Base-by-base conservation (phyloP, 2,113 vertebrate genomes). In the Sterna hirundo region DNA sequence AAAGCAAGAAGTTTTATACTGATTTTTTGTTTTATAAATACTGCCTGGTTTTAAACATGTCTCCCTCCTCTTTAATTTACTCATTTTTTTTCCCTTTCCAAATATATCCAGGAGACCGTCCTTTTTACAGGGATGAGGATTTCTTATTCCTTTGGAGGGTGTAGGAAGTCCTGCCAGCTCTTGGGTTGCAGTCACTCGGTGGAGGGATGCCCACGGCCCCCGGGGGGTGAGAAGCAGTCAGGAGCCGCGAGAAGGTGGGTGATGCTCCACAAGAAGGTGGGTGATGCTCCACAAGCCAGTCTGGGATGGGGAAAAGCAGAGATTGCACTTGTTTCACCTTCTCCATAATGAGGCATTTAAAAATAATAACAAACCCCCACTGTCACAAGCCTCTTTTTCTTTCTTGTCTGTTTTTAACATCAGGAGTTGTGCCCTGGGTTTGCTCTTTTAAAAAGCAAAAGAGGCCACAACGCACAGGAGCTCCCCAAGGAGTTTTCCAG, bases 381-480 rank as follows among this genome's bases (percentile, higher is more conserved):
- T 26, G 36, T 23, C 34, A 40, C 66, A 83, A 34, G 26, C 5
- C 10, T 25, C 71, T 69, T 30, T 38, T 46, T 4, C 19, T 76
- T 40, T 69, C 42, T 52, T 19, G 8, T 55, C 79, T 65, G 4
- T 72, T 69, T 95, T 77, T 69, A 90, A 62, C 16, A 21, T n/a
- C 9, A 74, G 64, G 42, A 74, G 26, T 42, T 74, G 34, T 77
- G 44, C 15, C 52, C 25, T 69, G n/a, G 40, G 23, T 64, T 87
- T 4, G 5, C 46, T 68, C 27, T 46, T 38, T 71, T 51, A 88
- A 49, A 77, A 80, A 38, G 10, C 13, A 16, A 52, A 27, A 68
- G 27, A 87, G 47, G 29, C 23, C 66, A 58, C 0, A 1, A 55
- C 25, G 52, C 25, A n/a, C 1, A 2, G 4, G 51, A 91, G 16